These are phyloP conservation scores for Nephrotoma appendiculata DNA, from an alignment of 2,888 invertebrate genomes.

Conservation along the genomic window DNA sequence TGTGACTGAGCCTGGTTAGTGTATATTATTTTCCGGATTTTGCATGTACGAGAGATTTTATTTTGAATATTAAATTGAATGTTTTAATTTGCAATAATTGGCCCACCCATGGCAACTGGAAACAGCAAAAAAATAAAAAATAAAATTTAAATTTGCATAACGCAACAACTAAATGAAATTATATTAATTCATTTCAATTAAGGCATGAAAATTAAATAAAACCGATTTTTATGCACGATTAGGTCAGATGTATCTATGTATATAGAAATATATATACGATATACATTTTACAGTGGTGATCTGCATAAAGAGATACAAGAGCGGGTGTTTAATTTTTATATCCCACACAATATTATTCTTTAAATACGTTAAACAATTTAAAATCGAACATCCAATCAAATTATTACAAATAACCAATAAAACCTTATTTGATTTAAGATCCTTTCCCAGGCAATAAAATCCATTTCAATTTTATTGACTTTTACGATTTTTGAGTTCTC, in stretches of 20 bases:
- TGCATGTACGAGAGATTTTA: not conserved
- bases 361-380: not conserved
- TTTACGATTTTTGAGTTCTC: not conserved
- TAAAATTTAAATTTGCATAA: not conserved
- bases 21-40: not conserved
- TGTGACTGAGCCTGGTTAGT: not conserved
- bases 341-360: not conserved
- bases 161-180: not conserved
- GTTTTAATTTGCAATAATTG: constrained; percentile 6
- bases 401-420: not conserved
- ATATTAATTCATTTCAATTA: not conserved
- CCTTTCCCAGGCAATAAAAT: not conserved
- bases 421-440: not conserved
- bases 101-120: not conserved
- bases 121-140: not conserved
- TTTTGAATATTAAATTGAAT: not conserved
- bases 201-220: not conserved
- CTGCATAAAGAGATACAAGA: not conserved
- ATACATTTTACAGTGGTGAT: not conserved
- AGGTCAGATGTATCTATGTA: not conserved
- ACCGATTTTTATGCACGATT: not conserved
- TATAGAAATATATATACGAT: not conserved
- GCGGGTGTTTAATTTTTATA: not conserved
- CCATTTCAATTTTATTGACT: not conserved
- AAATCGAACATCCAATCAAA: not conserved